phyloP scores from a whole-genome alignment of 2,797 vertebrate species.

The Hylomyscus alleni region DNA sequence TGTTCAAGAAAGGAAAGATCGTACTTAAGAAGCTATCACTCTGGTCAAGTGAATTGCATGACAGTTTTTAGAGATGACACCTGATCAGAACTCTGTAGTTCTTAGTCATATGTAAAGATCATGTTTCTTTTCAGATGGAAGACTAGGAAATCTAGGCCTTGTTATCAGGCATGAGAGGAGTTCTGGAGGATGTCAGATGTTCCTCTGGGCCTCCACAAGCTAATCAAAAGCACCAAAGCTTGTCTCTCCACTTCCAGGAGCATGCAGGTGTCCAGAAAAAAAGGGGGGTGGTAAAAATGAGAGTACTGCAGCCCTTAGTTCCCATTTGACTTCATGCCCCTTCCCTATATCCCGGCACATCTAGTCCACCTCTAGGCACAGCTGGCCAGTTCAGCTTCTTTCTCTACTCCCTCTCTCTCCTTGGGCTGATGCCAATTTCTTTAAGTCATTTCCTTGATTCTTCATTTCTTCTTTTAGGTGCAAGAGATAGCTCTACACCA shows the following conservation, averaged over 20 bases:
- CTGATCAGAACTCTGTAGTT: not conserved
- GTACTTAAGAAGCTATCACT: not conserved
- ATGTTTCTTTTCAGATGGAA: not conserved
- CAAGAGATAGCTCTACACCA: conserved; percentile 62
- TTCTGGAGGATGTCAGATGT: not conserved
- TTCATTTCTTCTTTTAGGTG: conserved; percentile 5
- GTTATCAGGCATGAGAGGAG: not conserved
- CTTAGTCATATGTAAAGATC: not conserved
- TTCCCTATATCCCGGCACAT: not conserved
- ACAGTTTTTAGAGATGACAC: not conserved
- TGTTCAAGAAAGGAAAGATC: not conserved
- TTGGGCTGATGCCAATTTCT: not conserved
- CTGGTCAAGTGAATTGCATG: not conserved
- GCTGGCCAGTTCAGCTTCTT: too few species aligned
- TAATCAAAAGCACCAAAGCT: not conserved
- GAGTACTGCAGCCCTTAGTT: accelerated
- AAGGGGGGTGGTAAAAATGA: not conserved
- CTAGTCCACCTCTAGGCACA: not conserved
- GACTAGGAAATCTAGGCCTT: not conserved
- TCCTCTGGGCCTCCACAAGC: not conserved
- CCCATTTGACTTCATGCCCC: accelerated
- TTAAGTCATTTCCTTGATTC: not conserved
- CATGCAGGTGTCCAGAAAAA: not conserved
- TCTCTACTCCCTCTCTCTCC: not conserved
- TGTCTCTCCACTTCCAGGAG: not conserved